Evolutionary conservation across 2,888 invertebrate genomes (phyloP).

Genomic region (Drosophila colorata): DNA sequence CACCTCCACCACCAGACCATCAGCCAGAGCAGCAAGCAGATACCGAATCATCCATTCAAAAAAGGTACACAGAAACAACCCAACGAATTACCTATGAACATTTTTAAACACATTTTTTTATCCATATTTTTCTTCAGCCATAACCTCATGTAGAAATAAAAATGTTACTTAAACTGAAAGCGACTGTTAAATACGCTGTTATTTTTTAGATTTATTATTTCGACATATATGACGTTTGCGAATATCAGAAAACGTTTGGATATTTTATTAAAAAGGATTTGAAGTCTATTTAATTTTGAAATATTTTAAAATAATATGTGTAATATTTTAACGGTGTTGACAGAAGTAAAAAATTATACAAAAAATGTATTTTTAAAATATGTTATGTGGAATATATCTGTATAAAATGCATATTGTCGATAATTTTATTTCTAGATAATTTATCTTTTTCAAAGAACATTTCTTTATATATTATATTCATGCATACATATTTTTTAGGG

Average conservation of each 20-base stretch:
- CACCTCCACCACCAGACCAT: slow-evolving; percentile 4
- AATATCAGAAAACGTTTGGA: neutral
- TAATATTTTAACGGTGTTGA: too few species aligned
- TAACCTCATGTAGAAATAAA: neutral
- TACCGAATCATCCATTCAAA: slow-evolving; percentile 7
- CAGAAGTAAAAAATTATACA: too few species aligned
- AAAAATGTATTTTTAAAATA: too few species aligned
- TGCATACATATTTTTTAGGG: neutral
- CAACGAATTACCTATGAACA: slow-evolving; percentile 40
- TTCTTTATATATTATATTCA: neutral
- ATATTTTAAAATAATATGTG: too few species aligned
- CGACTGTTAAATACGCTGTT: slow-evolving; percentile 20
- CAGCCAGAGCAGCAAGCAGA: slow-evolving; percentile 14
- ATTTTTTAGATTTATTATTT: neutral
- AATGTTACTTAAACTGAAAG: too few species aligned
- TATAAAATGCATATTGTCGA: too few species aligned
- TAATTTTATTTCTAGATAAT: neutral
- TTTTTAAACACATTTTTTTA: slow-evolving; percentile 43
- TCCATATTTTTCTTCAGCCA: slow-evolving; percentile 19
- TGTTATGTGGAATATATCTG: too few species aligned
- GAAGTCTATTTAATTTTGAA: too few species aligned
- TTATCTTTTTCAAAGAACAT: neutral
- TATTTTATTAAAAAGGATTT: too few species aligned
- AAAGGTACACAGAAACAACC: slow-evolving; percentile 18
- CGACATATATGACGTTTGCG: neutral